These are phyloP conservation scores for Microdon myrmicae DNA, from an alignment of 2,888 invertebrate species.

Conservation along the genomic window DNA sequence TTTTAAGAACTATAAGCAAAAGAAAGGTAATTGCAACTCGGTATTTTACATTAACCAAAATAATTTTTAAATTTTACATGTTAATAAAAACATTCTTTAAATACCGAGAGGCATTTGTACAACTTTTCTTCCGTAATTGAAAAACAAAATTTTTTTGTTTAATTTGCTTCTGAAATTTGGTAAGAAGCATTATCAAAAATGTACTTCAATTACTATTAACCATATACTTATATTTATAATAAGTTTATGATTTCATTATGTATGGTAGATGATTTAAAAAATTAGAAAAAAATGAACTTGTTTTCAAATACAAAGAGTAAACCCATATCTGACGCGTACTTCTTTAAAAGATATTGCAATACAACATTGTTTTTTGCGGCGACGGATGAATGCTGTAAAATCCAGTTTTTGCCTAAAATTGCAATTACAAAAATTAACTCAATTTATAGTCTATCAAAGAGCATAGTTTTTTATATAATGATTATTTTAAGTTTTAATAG, in stretches of 20 bases:
- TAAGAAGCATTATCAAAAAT: no score
- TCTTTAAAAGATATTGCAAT: conserved; percentile 88
- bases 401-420: conserved; percentile 91
- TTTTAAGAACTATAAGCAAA: conserved; percentile 37
- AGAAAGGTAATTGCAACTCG: conserved; percentile 42
- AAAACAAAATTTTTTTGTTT: no score
- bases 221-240: background rate
- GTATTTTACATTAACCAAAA: conserved; percentile 22
- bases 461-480: conserved; percentile 23
- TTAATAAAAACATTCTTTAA: conserved; percentile 22
- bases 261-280: conserved; percentile 13
- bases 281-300: conserved; percentile 33
- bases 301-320: conserved; percentile 49
- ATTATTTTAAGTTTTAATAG: conserved; percentile 8
- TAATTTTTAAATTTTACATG: background rate
- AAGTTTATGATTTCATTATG: conserved; percentile 4
- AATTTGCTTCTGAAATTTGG: no score
- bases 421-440: conserved; percentile 68
- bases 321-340: conserved; percentile 71
- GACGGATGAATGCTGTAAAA: conserved; percentile 87
- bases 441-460: conserved; percentile 56
- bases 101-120: no score
- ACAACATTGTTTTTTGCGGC: conserved; percentile 87
- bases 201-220: no score
- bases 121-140: no score